Evolutionary conservation across 2,797 vertebrate species (phyloP).

Genomic region (Notoglanidium macrostoma): DNA sequence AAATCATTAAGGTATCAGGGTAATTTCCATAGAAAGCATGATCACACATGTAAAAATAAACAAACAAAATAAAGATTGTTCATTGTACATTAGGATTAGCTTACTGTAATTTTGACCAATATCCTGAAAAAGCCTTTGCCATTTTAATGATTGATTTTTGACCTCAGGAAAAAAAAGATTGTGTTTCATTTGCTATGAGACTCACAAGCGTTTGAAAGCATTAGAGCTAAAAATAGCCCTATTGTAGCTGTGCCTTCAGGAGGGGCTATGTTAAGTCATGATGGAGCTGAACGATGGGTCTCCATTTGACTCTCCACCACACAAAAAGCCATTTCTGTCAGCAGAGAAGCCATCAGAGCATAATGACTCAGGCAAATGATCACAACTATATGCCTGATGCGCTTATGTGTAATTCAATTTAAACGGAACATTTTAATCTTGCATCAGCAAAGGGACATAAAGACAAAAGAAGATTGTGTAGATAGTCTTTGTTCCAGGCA

Average conservation of each 20-base stretch:
- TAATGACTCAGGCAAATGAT: conserved; percentile 44
- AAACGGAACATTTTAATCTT: conserved; percentile 35
- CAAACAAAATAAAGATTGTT: background rate
- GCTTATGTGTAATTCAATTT: conserved; percentile 48
- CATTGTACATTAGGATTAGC: background rate
- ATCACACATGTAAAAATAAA: background rate
- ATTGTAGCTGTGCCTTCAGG: conserved; percentile 52
- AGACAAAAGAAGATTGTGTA: conserved; percentile 21
- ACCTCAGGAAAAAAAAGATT: conserved; percentile 30
- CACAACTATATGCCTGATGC: conserved; percentile 38
- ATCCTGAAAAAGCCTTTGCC: conserved; percentile 19
- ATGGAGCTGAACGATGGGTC: conserved; percentile 45
- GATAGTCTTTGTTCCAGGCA: conserved; percentile 34
- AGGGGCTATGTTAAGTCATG: conserved; percentile 50
- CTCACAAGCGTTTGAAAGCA: conserved; percentile 49
- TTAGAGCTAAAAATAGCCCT: conserved; percentile 54
- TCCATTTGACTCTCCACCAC: conserved; percentile 42
- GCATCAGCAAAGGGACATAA: conserved; percentile 36
- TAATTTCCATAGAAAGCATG: background rate
- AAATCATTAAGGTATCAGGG: conserved; percentile 35
- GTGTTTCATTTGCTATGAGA: conserved; percentile 50
- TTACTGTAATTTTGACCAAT: conserved; percentile 27
- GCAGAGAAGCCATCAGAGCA: conserved; percentile 34
- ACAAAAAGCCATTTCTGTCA: conserved; percentile 35
- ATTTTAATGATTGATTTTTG: conserved; percentile 41